Conservation (phyloP, 2,113 vertebrate genomes). For the Glareola pratincola region DNA sequence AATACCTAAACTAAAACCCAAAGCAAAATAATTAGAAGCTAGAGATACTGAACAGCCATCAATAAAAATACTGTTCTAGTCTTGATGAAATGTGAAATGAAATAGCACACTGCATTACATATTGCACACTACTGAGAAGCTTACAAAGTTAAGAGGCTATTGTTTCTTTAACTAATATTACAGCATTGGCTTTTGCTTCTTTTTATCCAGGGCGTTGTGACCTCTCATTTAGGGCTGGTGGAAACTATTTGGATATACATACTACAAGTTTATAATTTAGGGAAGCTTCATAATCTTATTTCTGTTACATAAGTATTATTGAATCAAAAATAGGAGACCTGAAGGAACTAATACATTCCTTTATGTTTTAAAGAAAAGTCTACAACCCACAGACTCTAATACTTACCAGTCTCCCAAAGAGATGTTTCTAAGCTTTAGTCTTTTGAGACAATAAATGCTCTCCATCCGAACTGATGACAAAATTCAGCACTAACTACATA, state of each 20-base stretch:
- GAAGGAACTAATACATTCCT: background rate
- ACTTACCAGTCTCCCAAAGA: background rate
- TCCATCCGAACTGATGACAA: background rate
- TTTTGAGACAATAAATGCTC: background rate
- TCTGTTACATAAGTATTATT: background rate
- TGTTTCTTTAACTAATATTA: slow-evolving; percentile 4
- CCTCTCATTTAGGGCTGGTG: slow-evolving; percentile 94
- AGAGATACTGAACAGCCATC: background rate
- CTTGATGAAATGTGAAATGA: background rate
- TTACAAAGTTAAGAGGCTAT: background rate
- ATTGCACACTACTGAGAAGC: background rate
- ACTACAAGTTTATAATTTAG: slow-evolving; percentile 96
- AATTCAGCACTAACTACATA: background rate
- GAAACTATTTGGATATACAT: slow-evolving; percentile 99
- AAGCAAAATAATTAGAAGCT: background rate
- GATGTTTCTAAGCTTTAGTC: background rate
- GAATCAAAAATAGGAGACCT: background rate
- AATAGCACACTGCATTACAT: background rate
- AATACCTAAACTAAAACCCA: background rate
- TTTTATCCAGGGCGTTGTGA: slow-evolving; percentile 89
- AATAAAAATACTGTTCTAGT: background rate
- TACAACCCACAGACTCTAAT: background rate
- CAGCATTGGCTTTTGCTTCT: slow-evolving; percentile 14
- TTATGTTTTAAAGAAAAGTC: background rate
- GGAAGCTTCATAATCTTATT: slow-evolving; percentile 92